A percentile compares a stretch with the other conserved stretches of the same genome.
Conservation (phyloP, 2,113 vertebrate genomes). For the Octodon degus region DNA sequence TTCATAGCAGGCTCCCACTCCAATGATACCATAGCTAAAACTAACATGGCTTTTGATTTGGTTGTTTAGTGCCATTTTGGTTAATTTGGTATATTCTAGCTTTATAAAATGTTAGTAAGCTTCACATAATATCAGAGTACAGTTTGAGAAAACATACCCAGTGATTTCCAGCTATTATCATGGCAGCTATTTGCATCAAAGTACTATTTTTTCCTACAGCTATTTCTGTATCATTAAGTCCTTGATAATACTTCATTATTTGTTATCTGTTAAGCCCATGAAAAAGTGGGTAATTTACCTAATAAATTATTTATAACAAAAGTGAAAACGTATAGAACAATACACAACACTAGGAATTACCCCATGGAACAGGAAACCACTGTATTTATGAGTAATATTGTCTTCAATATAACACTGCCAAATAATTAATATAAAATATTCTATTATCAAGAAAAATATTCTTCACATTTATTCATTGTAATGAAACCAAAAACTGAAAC, state of each 20-base stretch:
- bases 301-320: slow-evolving; percentile 84
- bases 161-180: slow-evolving; percentile 84
- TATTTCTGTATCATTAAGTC: slow-evolving; percentile 85
- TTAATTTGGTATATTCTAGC: not conserved
- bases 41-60: not conserved
- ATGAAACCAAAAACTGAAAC: slow-evolving; percentile 71
- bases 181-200: slow-evolving; percentile 85
- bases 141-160: slow-evolving; percentile 58
- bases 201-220: slow-evolving; percentile 76
- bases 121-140: slow-evolving; percentile 74
- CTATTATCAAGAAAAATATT: slow-evolving; percentile 74
- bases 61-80: not conserved
- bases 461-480: slow-evolving; percentile 70
- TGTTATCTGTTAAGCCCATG: slow-evolving; percentile 79
- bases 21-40: rapidly evolving
- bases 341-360: slow-evolving; percentile 84
- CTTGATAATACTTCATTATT: slow-evolving; percentile 84
- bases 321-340: slow-evolving; percentile 81
- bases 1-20: no score
- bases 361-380: slow-evolving; percentile 58
- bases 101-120: slow-evolving; percentile 59
- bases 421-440: slow-evolving; percentile 82
- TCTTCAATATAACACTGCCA: slow-evolving; percentile 75
- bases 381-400: slow-evolving; percentile 73
- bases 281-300: slow-evolving; percentile 83